phyloP scores from a whole-genome alignment of 2,113 vertebrate genomes.

The Gallinago jamesoni region DNA sequence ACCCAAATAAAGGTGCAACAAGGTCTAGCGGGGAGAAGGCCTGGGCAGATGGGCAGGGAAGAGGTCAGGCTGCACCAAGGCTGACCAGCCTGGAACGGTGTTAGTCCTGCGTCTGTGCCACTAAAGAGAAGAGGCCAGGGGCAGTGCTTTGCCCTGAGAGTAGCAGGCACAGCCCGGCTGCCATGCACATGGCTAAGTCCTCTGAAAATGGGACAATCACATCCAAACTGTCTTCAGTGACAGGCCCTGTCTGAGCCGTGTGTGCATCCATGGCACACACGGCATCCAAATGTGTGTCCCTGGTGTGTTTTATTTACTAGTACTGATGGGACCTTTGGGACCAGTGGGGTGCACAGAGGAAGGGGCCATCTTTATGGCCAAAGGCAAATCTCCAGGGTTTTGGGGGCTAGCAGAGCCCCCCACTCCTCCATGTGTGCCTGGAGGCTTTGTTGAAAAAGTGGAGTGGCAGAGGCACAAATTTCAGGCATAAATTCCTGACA shows the following conservation, averaged over 20 bases:
- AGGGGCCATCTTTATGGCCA: not conserved
- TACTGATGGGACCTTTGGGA: not conserved
- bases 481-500: not conserved
- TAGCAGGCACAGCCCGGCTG: not conserved
- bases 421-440: not conserved
- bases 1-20: not conserved
- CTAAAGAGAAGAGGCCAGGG: not conserved
- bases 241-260: accelerated
- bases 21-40: not conserved
- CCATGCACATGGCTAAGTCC: not conserved
- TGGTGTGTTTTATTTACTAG: not conserved
- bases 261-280: accelerated
- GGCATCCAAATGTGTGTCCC: not conserved
- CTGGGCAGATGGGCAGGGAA: not conserved
- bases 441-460: not conserved
- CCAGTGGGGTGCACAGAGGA: not conserved
- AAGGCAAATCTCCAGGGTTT: not conserved
- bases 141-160: not conserved
- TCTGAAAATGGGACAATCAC: not conserved
- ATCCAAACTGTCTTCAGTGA: not conserved
- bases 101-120: not conserved
- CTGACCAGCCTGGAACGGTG: not conserved
- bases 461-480: not conserved
- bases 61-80: accelerated
- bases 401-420: not conserved